Evolutionary conservation across 2,113 vertebrate species (phyloP).

Genomic region (Hippotragus niger): DNA sequence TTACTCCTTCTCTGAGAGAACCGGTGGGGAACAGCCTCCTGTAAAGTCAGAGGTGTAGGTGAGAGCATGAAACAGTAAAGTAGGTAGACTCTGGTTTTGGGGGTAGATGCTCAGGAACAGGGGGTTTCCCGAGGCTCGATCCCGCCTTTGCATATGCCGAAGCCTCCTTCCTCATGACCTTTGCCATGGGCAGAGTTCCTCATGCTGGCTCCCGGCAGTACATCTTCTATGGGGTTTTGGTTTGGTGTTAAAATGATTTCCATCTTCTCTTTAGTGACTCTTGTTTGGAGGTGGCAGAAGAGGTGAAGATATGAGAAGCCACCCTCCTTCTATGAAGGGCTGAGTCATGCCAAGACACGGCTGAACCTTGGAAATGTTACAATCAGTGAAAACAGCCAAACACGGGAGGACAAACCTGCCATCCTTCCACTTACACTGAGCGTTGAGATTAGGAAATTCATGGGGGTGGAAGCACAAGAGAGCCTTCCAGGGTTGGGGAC

Average conservation of each 20-base stretch:
- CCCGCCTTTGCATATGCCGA: too few relatives aligned
- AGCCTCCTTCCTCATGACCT: too few relatives aligned
- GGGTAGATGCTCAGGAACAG: too few relatives aligned
- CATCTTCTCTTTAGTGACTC: neutral
- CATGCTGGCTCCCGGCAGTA: neutral
- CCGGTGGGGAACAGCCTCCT: too few relatives aligned
- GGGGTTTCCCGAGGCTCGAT: too few relatives aligned
- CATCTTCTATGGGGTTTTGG: neutral
- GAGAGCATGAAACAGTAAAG: too few relatives aligned
- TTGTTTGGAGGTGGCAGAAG: neutral
- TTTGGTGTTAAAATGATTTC: neutral
- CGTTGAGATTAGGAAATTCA: fast-evolving
- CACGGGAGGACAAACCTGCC: fast-evolving
- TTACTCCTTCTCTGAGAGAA: too few relatives aligned
- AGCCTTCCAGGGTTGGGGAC: fast-evolving
- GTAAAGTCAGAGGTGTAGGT: too few relatives aligned
- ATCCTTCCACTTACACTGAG: fast-evolving
- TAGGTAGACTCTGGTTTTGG: too few relatives aligned
- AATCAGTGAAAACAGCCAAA: fast-evolving
- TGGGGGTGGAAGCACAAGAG: fast-evolving
- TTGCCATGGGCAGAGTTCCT: too few relatives aligned
- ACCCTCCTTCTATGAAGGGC: fast-evolving
- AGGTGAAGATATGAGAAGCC: neutral
- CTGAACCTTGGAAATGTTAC: fast-evolving
- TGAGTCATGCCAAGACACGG: fast-evolving